Base-by-base conservation (phyloP, 1,140 invertebrate genomes). In the Ephestia elutella region DNA sequence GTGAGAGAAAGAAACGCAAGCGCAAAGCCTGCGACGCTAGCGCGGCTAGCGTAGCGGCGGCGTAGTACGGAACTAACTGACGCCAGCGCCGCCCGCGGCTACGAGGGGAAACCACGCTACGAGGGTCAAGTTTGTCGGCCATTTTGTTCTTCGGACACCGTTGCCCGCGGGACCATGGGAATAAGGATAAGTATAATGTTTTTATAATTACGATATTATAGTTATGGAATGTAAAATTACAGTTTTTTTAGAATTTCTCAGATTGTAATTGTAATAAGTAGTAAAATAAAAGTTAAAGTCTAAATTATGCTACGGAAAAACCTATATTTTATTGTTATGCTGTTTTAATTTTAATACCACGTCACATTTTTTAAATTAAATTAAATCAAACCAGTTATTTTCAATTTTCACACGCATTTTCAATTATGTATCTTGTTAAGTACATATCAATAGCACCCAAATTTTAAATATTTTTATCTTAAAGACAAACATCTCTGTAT, bases 121-220 rank as follows among this genome's bases (percentile, higher is more conserved):
- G 65, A 66, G 30, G 17, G 50, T 18, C 49, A 53, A 13, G 13
- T 65, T n/a, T 73, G 59, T 63, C 79, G 56, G 82, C 82, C 84
- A 87, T 87, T 76, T 87, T 87, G 82, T 83, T 77, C 68, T 62
- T 30, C 32, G 21, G 44, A 53, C 54, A 32, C 19, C 53, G 9
- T 49, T 38, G 53, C 59, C 49, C 59, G 48, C 55, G 57, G 65
- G 63, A 60, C 55, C 48, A 28, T 9, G 56, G 55, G 55, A 59
- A 61, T 59, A 44, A 56, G 38, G n/a, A 21, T 50, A 25, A 53
- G 18, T 21, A 25, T 25, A 53, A 53, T 53, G 19, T 53, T n/a
- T 53, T 20, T 53, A 53, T 53, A 53, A 53, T 53, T 53, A 53
- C 19, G 50, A 53, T 44, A 44, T 25, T 21, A 50, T n/a, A n/a